Conservation (phyloP, 2,888 invertebrate genomes). For the Zhengitettix transpicula region DNA sequence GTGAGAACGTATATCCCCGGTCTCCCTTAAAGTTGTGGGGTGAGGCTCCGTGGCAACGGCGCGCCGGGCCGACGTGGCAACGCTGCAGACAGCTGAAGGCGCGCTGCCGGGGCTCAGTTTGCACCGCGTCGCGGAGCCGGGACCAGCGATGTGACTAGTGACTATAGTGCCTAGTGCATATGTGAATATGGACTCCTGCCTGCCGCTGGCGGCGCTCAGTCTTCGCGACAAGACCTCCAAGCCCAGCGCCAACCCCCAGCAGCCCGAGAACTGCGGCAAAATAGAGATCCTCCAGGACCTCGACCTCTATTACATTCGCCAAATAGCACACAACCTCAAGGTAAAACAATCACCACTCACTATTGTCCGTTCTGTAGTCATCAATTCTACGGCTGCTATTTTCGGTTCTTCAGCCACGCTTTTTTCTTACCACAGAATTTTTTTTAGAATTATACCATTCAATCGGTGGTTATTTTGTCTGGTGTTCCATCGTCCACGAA, state of each 20-base stretch:
- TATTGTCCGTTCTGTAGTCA: neutral
- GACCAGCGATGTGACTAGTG: neutral
- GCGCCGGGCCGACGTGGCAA: neutral
- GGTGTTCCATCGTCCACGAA: too few species aligned
- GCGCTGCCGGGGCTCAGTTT: neutral
- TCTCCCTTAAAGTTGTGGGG: neutral
- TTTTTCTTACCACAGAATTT: too few species aligned
- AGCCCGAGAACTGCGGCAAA: slow-evolving; percentile 20
- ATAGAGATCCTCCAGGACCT: slow-evolving; percentile 33
- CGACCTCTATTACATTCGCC: slow-evolving; percentile 35
- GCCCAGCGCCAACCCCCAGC: slow-evolving; percentile 7
- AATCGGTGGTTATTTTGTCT: too few species aligned
- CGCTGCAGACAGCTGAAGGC: neutral
- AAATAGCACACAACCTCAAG: slow-evolving; percentile 36
- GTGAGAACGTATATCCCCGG: too few species aligned
- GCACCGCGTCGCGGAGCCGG: neutral
- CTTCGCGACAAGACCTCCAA: slow-evolving; percentile 21
- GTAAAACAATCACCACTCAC: slow-evolving; percentile 18
- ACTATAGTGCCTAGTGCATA: neutral
- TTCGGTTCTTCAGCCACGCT: too few species aligned
- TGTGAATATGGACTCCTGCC: slow-evolving; percentile 30
- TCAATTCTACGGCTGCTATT: too few species aligned
- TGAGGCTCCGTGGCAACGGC: neutral
- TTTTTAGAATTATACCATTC: too few species aligned
- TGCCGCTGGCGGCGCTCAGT: slow-evolving; percentile 28